A percentile compares a stretch with the other conserved stretches of the same genome.
These are phyloP conservation scores for Montipora sp. DNA, from an alignment of 64 coral and sea anemone species.

Conservation along the genomic window DNA sequence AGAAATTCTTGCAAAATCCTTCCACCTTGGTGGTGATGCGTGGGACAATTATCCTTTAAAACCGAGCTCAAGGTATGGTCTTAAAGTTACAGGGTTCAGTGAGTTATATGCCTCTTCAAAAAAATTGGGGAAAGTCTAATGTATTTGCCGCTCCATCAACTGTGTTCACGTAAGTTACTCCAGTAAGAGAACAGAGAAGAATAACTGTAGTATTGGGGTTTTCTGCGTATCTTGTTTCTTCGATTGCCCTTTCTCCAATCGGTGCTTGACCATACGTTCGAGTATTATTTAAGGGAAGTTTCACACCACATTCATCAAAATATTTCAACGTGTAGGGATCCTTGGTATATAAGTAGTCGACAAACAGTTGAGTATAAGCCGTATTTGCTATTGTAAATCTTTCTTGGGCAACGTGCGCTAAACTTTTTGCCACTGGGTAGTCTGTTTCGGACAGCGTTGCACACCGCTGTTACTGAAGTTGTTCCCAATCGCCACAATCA, in stretches of 20 bases:
- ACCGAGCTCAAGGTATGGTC: conserved; percentile 43
- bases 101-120: conserved; percentile 53
- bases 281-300: neutral
- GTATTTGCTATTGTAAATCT: too few species aligned
- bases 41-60: conserved; percentile 32
- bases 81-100: conserved; percentile 27
- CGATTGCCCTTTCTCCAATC: conserved; percentile 42
- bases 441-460: too few species aligned
- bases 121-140: conserved; percentile 17
- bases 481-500: too few species aligned
- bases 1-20: conserved; percentile 34
- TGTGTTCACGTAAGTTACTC: conserved; percentile 32
- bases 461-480: too few species aligned
- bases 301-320: conserved; percentile 17
- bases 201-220: conserved; percentile 39
- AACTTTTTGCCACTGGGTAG: too few species aligned
- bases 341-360: too few species aligned
- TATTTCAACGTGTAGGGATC: too few species aligned
- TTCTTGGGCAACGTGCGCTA: too few species aligned
- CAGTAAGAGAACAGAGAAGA: conserved; percentile 14
- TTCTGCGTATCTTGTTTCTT: neutral
- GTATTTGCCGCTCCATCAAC: conserved; percentile 40
- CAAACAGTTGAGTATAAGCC: too few species aligned
- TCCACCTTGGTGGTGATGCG: conserved; percentile 18
- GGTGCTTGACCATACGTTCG: conserved; percentile 2